Evolutionary conservation across 2,113 vertebrate genomes (phyloP).

Genomic region (Polypterus bichir): DNA sequence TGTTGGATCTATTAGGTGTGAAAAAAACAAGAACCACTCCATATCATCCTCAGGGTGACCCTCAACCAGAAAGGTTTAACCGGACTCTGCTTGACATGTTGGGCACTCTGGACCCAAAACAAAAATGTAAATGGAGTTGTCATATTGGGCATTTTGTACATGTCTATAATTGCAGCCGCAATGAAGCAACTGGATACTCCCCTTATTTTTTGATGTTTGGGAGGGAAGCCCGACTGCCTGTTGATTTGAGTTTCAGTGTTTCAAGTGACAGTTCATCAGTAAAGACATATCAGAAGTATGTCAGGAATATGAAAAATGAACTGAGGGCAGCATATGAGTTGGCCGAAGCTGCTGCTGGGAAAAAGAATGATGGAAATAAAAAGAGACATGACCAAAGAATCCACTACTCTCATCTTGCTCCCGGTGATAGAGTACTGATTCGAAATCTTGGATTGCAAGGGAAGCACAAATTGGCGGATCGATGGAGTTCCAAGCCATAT

Average conservation of each 20-base stretch:
- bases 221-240: conserved; percentile 15
- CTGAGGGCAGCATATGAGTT: conserved; percentile 11
- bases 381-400: conserved; percentile 12
- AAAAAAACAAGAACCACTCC: neutral
- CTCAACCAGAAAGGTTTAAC: neutral
- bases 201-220: conserved; percentile 16
- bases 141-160: conserved; percentile 11
- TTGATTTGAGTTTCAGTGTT: conserved; percentile 13
- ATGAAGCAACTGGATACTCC: conserved; percentile 15
- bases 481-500: conserved; percentile 8
- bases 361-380: conserved; percentile 15
- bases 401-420: neutral
- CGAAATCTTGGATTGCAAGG: conserved; percentile 12
- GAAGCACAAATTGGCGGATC: conserved; percentile 11
- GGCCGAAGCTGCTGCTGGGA: conserved; percentile 3
- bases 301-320: conserved; percentile 12
- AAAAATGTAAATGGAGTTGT: neutral
- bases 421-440: conserved; percentile 14
- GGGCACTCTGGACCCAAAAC: neutral
- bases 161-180: conserved; percentile 12
- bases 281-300: conserved; percentile 14
- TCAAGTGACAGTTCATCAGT: conserved; percentile 5
- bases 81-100: neutral
- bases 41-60: neutral
- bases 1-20: neutral